phyloP scores from a whole-genome alignment of 1,140 invertebrate species.

The Hermatobates lingyangjiaoensis region DNA sequence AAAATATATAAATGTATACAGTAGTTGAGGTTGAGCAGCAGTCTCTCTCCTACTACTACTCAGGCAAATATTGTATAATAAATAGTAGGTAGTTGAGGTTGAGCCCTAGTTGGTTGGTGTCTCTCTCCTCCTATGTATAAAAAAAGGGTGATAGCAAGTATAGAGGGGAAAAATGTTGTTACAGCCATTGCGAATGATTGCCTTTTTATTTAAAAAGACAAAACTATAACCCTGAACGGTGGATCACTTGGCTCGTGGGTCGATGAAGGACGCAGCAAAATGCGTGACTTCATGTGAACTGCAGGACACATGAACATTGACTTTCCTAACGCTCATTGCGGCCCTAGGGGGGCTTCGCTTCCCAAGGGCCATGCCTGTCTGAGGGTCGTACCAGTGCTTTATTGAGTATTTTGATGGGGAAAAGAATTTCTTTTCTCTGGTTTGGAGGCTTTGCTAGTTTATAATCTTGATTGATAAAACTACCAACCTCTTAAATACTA shows the following conservation, averaged over 20 bases:
- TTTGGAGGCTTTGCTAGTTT: too few relatives aligned
- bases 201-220: neutral
- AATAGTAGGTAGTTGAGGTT: neutral
- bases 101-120: neutral
- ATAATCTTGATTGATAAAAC: too few relatives aligned
- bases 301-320: constrained; percentile 63
- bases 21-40: too few relatives aligned
- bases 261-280: constrained; percentile 69
- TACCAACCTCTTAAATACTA: too few relatives aligned
- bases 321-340: constrained; percentile 61
- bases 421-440: too few relatives aligned
- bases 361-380: constrained; percentile 34
- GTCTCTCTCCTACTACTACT: neutral
- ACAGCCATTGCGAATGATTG: neutral
- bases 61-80: neutral
- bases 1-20: too few relatives aligned
- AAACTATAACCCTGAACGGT: constrained; percentile 29
- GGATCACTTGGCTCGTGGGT: constrained; percentile 56
- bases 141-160: too few relatives aligned
- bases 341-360: constrained; percentile 29
- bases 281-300: constrained; percentile 59
- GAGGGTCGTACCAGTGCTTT: constrained; percentile 30
- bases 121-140: neutral
- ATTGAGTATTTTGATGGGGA: too few relatives aligned
- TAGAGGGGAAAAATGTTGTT: too few relatives aligned